Evolutionary conservation across 2,113 vertebrate species (phyloP), one percentile per base, ranked within the genome.

Genomic region (Ammodytes marinus): DNA sequence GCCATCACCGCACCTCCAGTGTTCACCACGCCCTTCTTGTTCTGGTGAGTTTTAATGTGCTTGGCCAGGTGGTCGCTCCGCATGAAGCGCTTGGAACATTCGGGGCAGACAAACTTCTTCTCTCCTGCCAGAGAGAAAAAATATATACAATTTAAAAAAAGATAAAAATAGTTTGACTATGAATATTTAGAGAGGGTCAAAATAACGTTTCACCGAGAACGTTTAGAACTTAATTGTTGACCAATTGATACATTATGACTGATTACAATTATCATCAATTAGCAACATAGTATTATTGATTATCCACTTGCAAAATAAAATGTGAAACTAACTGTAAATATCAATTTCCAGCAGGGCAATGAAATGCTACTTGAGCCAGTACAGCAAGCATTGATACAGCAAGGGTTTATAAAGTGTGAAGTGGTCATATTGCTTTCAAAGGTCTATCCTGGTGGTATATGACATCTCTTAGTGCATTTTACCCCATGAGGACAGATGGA

Each of bases 41-140:
- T 99, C 93, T 98, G 97, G 95, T 99, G 98, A 69, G 98, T 99
- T 97, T 99, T 99, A 96, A 99, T 99, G 94, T 99, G 98, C 96
- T 99, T 99, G 92, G 98, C 98, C 96, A 99, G 97, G 90, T 99
- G 98, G 92, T 99, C 98, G 91, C 98, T 99, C 93, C 98, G 97
- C 98, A 99, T 99, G 93, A 99, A 99, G 86, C 98, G 96, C 95
- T 99, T 99, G 91, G 97, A 99, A 95, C 98, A 99, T 95, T 99
- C 98, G 6, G 97, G 97, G 95, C 98, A 99, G 90, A 98, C 97
- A 94, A 99, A 99, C 92, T 99, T 99, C 96, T 99, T 99, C 94
- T 99, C 98, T 91, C 98, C 98, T 99, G 95, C 90, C 69, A 87
- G 47, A 83, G 4, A 65, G 54, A 76, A 80, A 83, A 83, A 27